Conservation (phyloP, 2,113 vertebrate species). For the Cyanocitta stelleri region DNA sequence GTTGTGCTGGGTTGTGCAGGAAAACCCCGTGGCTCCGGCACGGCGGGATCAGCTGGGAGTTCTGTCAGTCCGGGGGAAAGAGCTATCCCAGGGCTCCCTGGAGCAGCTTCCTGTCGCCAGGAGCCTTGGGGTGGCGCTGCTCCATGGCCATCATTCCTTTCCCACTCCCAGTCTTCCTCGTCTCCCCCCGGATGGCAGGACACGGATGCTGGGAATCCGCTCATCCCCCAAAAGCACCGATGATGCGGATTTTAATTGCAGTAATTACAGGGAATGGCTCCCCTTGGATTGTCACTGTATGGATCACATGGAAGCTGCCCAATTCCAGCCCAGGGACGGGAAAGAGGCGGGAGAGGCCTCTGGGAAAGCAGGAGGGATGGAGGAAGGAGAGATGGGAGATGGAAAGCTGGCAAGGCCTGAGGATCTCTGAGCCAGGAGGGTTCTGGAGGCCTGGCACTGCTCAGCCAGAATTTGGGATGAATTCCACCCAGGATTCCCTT, state of each 20-base stretch:
- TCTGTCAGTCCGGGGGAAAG: rapidly evolving
- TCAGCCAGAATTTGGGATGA: not conserved
- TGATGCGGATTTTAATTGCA: not conserved
- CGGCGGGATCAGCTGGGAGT: not conserved
- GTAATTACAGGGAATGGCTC: not conserved
- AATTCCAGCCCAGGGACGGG: not conserved
- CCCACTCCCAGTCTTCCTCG: rapidly evolving
- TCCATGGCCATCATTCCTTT: not conserved
- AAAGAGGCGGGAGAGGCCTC: not conserved
- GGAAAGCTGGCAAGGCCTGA: not conserved
- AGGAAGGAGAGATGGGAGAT: not conserved
- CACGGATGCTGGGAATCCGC: not conserved
- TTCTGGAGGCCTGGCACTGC: rapidly evolving
- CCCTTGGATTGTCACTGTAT: not conserved
- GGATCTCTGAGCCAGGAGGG: not conserved
- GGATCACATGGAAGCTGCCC: not conserved
- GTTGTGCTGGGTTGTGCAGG: not conserved
- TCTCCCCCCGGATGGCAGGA: not conserved
- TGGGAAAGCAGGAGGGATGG: not conserved
- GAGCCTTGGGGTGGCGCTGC: rapidly evolving
- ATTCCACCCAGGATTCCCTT: not conserved
- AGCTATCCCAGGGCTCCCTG: not conserved
- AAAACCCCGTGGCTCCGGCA: rapidly evolving
- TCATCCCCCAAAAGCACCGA: not conserved
- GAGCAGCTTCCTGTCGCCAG: not conserved